Conservation (phyloP, 2,113 vertebrate genomes). For the Phyllopteryx taeniolatus region DNA sequence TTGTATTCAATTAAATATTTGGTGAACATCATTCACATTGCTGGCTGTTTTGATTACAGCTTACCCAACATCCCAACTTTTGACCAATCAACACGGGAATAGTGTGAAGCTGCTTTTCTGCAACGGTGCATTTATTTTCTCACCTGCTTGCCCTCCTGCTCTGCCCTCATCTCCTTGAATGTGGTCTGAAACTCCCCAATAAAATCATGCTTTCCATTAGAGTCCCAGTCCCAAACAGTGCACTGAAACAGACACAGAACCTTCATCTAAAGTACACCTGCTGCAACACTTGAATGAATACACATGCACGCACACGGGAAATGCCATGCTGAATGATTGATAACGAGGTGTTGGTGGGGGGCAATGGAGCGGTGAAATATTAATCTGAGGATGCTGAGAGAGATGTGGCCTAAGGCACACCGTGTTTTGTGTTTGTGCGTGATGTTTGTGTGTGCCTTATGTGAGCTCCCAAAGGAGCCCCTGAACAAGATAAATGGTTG, state of each 20-base stretch:
- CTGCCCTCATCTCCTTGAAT: constrained; percentile 88
- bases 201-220: constrained; percentile 97
- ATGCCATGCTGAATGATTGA: constrained; percentile 76
- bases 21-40: not conserved
- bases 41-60: not conserved
- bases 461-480: constrained; percentile 35
- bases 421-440: constrained; percentile 23
- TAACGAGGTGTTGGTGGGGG: constrained; percentile 64
- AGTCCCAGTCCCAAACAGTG: constrained; percentile 99
- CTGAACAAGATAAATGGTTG: constrained; percentile 46
- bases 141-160: constrained; percentile 93
- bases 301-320: constrained; percentile 47
- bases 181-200: constrained; percentile 95
- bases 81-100: not conserved
- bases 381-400: constrained; percentile 70
- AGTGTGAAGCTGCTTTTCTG: not conserved
- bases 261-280: constrained; percentile 31
- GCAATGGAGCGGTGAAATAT: constrained; percentile 70
- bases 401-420: constrained; percentile 50
- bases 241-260: constrained; percentile 77
- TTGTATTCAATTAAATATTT: not conserved
- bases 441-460: constrained; percentile 22
- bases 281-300: constrained; percentile 27
- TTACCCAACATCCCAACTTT: not conserved
- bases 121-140: not conserved